Evolutionary conservation across 2,113 vertebrate species (phyloP).

Genomic region (Leptocoma aspasia): DNA sequence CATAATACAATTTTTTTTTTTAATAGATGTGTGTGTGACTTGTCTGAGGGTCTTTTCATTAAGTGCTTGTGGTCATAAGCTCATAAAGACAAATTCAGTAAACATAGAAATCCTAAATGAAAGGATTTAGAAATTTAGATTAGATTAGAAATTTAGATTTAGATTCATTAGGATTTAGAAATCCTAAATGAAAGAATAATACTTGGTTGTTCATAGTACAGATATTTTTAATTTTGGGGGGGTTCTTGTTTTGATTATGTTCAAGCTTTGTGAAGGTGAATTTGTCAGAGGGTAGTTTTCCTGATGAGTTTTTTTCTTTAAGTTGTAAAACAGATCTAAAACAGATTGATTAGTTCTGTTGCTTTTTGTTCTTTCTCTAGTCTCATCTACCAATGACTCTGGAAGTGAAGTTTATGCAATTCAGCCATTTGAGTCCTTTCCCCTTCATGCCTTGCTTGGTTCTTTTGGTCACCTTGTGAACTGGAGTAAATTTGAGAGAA

Average conservation of each 20-base stretch:
- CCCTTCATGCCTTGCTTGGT: not conserved
- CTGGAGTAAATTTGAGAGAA: not conserved
- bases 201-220: not conserved
- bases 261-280: not conserved
- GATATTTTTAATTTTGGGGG: fast-evolving
- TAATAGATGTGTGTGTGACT: not conserved
- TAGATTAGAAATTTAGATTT: too few species aligned
- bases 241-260: not conserved
- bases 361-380: fast-evolving
- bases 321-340: not conserved
- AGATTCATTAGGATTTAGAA: too few species aligned
- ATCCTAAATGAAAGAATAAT: not conserved
- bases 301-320: not conserved
- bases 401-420: not conserved
- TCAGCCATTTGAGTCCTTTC: not conserved
- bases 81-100: not conserved
- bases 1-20: not conserved
- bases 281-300: not conserved
- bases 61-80: not conserved
- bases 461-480: not conserved
- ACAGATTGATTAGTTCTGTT: not conserved
- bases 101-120: too few species aligned
- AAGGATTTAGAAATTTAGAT: too few species aligned
- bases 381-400: not conserved
- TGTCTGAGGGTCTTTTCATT: not conserved